Evolutionary conservation across 1,140 invertebrate genomes (phyloP).

Genomic region (Drosophila elegans): DNA sequence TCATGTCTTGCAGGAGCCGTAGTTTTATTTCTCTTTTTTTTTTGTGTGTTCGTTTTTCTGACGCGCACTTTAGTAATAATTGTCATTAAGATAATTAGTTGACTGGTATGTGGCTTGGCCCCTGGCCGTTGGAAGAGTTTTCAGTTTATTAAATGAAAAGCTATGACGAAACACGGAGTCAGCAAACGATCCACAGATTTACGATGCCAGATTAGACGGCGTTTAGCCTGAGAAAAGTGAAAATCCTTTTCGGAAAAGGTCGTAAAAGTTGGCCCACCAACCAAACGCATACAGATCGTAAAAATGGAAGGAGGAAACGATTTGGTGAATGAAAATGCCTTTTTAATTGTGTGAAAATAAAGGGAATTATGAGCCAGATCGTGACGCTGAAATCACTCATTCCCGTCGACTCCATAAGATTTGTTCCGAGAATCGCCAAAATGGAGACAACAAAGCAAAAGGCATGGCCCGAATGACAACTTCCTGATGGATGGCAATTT

Average conservation of each 20-base stretch:
- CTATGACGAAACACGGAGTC: slow-evolving; percentile 63
- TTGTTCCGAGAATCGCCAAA: slow-evolving; percentile 43
- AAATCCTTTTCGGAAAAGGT: slow-evolving; percentile 55
- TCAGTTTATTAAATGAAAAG: slow-evolving; percentile 81
- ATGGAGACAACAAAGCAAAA: slow-evolving; percentile 10
- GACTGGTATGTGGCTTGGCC: slow-evolving; percentile 59
- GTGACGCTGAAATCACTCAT: slow-evolving; percentile 5
- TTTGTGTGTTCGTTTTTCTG: slow-evolving; percentile 16
- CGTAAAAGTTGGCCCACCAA: slow-evolving; percentile 36
- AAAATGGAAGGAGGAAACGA: slow-evolving; percentile 39
- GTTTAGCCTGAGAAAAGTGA: slow-evolving; percentile 65
- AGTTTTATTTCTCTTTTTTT: slow-evolving; percentile 43
- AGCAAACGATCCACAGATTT: slow-evolving; percentile 47
- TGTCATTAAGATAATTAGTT: slow-evolving; percentile 81
- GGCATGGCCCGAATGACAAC: slow-evolving; percentile 23
- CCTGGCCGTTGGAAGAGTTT: slow-evolving; percentile 47
- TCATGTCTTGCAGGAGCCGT: slow-evolving; percentile 43
- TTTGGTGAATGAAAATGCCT: slow-evolving; percentile 66
- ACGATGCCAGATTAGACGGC: slow-evolving; percentile 48
- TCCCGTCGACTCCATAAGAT: slow-evolving; percentile 2
- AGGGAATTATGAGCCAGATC: slow-evolving; percentile 19
- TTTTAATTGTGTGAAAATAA: slow-evolving; percentile 73
- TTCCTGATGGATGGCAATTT: slow-evolving; percentile 69
- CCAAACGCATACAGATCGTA: slow-evolving; percentile 28
- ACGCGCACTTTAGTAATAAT: slow-evolving; percentile 72